Conservation (phyloP, 1,140 invertebrate species). For the Octopus sinensis region DNA sequence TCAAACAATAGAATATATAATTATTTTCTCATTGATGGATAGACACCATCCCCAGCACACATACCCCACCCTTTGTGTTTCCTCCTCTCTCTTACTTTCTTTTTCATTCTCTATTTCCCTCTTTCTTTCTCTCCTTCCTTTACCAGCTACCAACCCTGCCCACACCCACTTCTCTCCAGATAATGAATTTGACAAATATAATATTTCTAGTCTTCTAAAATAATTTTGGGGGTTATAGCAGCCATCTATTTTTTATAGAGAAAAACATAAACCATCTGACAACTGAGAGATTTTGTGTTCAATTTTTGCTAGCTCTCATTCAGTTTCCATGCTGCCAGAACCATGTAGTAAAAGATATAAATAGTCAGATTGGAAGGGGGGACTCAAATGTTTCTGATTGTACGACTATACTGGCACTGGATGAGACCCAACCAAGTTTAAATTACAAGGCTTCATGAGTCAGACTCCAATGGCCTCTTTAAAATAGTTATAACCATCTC, state of each 20-base stretch:
- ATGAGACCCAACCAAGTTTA: too few relatives aligned
- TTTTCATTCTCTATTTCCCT: neutral
- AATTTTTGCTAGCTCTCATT: neutral
- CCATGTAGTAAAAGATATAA: too few relatives aligned
- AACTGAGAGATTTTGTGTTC: neutral
- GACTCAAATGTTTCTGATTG: too few relatives aligned
- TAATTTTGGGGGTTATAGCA: neutral
- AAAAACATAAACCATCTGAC: neutral
- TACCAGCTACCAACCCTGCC: neutral
- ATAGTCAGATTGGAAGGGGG: too few relatives aligned
- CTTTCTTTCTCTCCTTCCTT: neutral
- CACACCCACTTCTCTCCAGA: neutral
- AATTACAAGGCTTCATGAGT: too few relatives aligned
- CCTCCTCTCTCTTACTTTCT: neutral
- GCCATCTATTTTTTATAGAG: neutral
- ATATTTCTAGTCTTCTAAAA: neutral
- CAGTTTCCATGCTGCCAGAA: neutral
- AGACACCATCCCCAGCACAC: neutral
- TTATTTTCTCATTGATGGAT: neutral
- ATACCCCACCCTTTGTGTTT: neutral
- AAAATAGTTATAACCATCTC: too few relatives aligned
- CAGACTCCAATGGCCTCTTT: too few relatives aligned
- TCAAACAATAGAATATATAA: neutral
- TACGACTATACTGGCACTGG: too few relatives aligned
- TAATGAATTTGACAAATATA: neutral